These are phyloP conservation scores for Rhinolophus ferrumequinum DNA, from an alignment of 2,113 vertebrate species.

Conservation along the genomic window DNA sequence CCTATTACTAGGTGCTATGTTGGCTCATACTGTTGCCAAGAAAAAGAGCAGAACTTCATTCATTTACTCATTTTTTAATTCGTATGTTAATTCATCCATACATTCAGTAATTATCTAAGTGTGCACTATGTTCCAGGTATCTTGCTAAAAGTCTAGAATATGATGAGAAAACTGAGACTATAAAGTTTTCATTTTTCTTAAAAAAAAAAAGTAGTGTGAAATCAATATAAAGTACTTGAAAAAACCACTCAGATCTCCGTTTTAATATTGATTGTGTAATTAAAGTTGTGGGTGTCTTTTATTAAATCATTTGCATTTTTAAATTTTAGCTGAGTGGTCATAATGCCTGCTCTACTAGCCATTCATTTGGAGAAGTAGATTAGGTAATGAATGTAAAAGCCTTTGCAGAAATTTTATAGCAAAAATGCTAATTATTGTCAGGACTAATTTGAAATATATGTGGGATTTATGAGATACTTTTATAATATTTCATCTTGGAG, in stretches of 20 bases:
- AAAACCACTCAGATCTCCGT: neutral
- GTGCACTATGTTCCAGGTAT: neutral
- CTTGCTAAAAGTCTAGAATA: neutral
- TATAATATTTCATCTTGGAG: neutral
- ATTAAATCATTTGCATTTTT: neutral
- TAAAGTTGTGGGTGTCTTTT: neutral
- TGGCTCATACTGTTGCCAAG: fast-evolving
- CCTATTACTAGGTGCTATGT: too few relatives aligned
- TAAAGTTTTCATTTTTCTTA: neutral
- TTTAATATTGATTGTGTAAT: neutral
- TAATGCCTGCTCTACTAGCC: neutral
- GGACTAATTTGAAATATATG: neutral
- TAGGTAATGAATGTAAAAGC: neutral
- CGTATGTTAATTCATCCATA: neutral
- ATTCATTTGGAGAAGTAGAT: neutral
- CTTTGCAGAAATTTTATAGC: neutral
- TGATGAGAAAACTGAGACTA: neutral
- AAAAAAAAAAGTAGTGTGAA: neutral
- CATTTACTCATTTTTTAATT: neutral
- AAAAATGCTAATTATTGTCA: neutral
- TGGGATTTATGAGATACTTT: neutral
- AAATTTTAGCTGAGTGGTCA: neutral
- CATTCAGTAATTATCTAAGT: neutral
- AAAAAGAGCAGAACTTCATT: neutral
- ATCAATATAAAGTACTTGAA: neutral